Percentiles rank a stretch among this genome's conserved stretches.
phyloP scores from a whole-genome alignment of 2,113 vertebrate genomes.

The Gulo gulo region DNA sequence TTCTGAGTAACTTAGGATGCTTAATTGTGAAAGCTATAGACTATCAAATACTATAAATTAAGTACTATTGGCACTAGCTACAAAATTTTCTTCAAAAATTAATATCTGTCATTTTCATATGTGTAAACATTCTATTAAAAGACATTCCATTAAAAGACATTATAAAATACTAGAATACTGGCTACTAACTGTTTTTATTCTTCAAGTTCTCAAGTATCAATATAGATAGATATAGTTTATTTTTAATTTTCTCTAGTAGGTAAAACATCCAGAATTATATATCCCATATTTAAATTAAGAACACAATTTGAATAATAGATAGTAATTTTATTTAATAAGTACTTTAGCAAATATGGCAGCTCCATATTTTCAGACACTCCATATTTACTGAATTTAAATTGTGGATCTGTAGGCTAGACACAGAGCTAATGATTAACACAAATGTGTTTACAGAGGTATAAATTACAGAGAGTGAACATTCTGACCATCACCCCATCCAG shows the following conservation, averaged over 20 bases:
- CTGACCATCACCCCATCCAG: background rate
- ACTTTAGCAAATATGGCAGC: background rate
- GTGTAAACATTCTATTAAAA: background rate
- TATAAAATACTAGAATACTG: background rate
- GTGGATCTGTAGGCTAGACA: background rate
- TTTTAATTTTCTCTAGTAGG: background rate
- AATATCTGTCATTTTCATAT: background rate
- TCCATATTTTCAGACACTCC: background rate
- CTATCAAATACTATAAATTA: background rate
- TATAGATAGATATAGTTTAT: background rate
- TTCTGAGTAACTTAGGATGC: background rate
- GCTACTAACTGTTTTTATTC: background rate
- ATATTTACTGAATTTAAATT: background rate
- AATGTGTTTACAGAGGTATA: background rate
- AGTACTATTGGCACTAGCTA: background rate
- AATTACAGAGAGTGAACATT: background rate
- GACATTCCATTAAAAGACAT: background rate
- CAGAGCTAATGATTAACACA: background rate
- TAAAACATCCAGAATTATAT: background rate
- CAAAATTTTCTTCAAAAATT: background rate
- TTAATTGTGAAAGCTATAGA: background rate
- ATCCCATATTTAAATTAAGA: background rate
- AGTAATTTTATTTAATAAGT: background rate
- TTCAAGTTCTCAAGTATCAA: constrained; percentile 1
- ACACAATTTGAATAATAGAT: background rate